Evolutionary conservation across 2,888 invertebrate species (phyloP).

Genomic region (Andrena hattorfiana): DNA sequence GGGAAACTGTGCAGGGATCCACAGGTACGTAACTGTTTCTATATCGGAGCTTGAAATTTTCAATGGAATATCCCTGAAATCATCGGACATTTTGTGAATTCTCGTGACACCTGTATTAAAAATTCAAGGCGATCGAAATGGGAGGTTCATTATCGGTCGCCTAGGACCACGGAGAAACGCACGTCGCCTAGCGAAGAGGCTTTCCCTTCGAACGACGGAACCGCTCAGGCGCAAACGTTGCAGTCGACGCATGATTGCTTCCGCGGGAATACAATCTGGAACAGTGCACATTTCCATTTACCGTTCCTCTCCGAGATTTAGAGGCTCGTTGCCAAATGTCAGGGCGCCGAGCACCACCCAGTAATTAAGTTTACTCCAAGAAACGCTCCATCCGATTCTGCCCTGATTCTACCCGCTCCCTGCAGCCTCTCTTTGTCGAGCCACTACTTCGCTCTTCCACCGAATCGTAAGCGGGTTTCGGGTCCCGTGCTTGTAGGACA

Average conservation of each 20-base stretch:
- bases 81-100: too few relatives aligned
- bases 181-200: neutral
- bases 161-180: conserved; percentile 18
- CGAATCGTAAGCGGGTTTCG: neutral
- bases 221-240: conserved; percentile 29
- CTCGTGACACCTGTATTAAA: neutral
- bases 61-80: too few relatives aligned
- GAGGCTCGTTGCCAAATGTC: conserved; percentile 79
- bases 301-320: conserved; percentile 76
- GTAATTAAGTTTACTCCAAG: conserved; percentile 79
- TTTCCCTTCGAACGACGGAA: conserved; percentile 27
- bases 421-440: conserved; percentile 29
- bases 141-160: conserved; percentile 29
- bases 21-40: neutral
- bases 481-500: conserved; percentile 64
- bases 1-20: neutral
- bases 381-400: conserved; percentile 59
- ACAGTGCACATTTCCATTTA: conserved; percentile 61
- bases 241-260: conserved; percentile 73
- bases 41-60: neutral
- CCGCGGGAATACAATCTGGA: conserved; percentile 73
- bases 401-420: conserved; percentile 29
- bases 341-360: conserved; percentile 72
- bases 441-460: conserved; percentile 12
- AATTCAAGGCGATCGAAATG: neutral